These are phyloP conservation scores for Brachionus koreanus DNA, from an alignment of 1,140 invertebrate species.

Conservation along the genomic window DNA sequence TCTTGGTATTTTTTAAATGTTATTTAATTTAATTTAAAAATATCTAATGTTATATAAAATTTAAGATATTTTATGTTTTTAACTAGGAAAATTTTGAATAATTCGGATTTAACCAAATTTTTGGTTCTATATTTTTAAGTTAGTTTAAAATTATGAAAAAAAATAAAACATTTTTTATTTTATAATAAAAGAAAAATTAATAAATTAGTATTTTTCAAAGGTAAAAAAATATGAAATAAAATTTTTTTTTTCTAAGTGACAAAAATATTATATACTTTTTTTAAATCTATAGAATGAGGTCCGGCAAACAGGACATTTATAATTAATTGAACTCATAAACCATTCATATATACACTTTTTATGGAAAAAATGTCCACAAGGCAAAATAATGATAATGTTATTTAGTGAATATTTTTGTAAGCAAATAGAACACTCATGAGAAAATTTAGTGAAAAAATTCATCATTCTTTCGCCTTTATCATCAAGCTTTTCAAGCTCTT, in stretches of 20 bases:
- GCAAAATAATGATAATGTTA: slow-evolving; percentile 3
- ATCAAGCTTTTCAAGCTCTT: not conserved
- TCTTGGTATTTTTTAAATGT: no score
- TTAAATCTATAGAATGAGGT: slow-evolving; percentile 20
- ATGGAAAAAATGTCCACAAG: slow-evolving; percentile 41
- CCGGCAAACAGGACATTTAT: slow-evolving; percentile 41
- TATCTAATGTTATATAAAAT: no score
- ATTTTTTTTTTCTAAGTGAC: not conserved
- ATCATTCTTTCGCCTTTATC: not conserved
- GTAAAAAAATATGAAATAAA: slow-evolving; percentile 3
- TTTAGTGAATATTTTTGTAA: slow-evolving; percentile 25
- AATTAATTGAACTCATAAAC: slow-evolving; percentile 39
- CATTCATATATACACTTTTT: slow-evolving; percentile 42
- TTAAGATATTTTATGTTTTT: no score
- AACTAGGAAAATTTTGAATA: not conserved
- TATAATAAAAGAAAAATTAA: no score
- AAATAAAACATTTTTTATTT: no score
- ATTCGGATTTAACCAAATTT: not conserved
- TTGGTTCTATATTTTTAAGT: not conserved
- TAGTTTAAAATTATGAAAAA: no score
- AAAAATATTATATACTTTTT: not conserved
- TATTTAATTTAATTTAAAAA: no score
- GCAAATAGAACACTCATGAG: slow-evolving; percentile 38
- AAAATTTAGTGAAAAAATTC: slow-evolving; percentile 17
- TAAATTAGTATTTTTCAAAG: no score